Evolutionary conservation across 1,140 invertebrate genomes (phyloP), one percentile per base, ranked within the genome.

Genomic region (Drosophila trapezifrons): DNA sequence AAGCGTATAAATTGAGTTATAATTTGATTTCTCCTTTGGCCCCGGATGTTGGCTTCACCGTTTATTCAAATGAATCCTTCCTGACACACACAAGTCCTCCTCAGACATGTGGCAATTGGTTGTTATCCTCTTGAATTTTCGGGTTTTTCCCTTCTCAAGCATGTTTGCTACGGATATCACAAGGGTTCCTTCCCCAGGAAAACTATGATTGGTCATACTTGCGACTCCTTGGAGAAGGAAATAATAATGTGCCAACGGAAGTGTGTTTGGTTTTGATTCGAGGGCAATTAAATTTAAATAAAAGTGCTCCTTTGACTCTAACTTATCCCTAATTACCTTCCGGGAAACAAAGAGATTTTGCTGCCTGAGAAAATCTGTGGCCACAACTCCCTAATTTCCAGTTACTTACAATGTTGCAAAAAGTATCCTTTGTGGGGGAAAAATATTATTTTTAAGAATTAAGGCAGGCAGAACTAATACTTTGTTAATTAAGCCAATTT

Each of bases 1-100:
- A 80, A 85, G 77, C 81, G 76, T 85, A 80, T 66, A 85, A 85
- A 85, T 85, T 85, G 81, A 85, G 81, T 71, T 85, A 70, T 80
- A 85, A 85, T 85, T 85, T 75, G 63, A 70, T 77, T 73, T 56
- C 56, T 63, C 27, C 45, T 40, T 63, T 29, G 40, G 45, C 27
- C 70, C 62, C 73, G 64, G 73, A 66, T 37, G 49, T 73, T 81
- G 67, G 62, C 62, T 60, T 71, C 64, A 76, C 42, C 45, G 79
- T 78, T 52, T 79, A 83, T 83, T 83, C 71, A 79, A 83, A 83
- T 83, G 70, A 78, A 78, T 83, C 70, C 80, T 35, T 54, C 56
- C 56, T 29, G 20, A n/a, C 62, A 56, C 37, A n/a, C 62, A 56
- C 37, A 62, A 52, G 12, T 40, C 37, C 38, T 35, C 45, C 51